Conservation (phyloP, 2,888 invertebrate species). For the Ormyrus nitidulus region DNA sequence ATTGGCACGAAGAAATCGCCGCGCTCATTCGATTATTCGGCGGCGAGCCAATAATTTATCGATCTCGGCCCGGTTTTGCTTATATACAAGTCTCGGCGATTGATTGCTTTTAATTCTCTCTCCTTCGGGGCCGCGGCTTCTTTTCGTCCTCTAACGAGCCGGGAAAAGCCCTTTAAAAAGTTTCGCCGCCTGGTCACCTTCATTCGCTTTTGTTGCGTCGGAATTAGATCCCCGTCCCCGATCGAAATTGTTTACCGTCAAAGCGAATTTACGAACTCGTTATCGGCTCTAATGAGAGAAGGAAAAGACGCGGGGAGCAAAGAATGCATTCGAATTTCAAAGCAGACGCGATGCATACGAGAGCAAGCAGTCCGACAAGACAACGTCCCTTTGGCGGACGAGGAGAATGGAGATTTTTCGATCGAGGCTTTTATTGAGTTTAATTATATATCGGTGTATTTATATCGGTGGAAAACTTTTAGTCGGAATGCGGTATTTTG, state of each 20-base stretch:
- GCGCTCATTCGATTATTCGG: conserved; percentile 13
- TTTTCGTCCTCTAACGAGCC: not conserved
- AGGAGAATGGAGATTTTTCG: too few relatives aligned
- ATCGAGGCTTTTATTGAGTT: too few relatives aligned
- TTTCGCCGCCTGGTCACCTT: too few relatives aligned
- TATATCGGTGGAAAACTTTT: too few relatives aligned
- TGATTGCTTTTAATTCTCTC: not conserved
- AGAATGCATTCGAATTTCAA: too few relatives aligned
- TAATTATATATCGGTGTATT: too few relatives aligned
- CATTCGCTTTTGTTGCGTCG: not conserved
- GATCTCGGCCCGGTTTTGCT: not conserved
- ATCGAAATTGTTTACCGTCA: conserved; percentile 4
- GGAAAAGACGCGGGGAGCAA: not conserved
- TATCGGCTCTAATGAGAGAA: conserved; percentile 1
- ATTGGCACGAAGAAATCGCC: conserved; percentile 2
- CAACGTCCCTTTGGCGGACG: too few relatives aligned
- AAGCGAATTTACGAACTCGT: conserved; percentile 7
- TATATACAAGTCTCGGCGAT: not conserved
- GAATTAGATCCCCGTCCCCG: not conserved
- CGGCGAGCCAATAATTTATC: not conserved
- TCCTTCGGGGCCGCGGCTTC: not conserved
- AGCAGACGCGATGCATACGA: too few relatives aligned
- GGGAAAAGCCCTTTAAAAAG: not conserved
- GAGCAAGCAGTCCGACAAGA: too few relatives aligned
- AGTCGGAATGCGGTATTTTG: too few relatives aligned